phyloP scores from a whole-genome alignment of 2,113 vertebrate species.

The Charina bottae region DNA sequence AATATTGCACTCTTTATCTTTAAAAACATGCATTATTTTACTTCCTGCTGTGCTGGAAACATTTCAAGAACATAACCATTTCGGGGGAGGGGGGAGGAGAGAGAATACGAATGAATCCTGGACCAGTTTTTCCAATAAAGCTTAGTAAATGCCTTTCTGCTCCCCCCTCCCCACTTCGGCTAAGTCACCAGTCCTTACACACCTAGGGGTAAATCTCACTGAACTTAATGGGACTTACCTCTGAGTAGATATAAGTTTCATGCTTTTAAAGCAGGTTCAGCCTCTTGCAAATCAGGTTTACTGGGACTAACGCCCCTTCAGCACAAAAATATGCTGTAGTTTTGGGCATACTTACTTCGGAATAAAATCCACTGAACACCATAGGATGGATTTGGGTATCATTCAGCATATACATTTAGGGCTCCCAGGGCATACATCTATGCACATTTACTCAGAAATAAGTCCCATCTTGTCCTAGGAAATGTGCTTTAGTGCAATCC shows the following conservation, averaged over 20 bases:
- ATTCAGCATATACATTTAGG: neutral
- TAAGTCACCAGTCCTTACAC: neutral
- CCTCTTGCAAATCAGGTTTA: neutral
- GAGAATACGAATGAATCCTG: neutral
- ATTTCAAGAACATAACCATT: neutral
- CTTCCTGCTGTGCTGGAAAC: neutral
- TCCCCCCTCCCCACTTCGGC: no score
- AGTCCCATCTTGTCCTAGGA: neutral
- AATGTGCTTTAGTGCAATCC: neutral
- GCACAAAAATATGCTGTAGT: neutral
- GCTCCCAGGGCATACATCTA: neutral
- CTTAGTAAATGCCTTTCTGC: neutral
- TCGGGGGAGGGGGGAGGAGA: accelerated
- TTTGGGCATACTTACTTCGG: neutral
- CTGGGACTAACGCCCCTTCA: neutral
- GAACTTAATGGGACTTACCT: neutral
- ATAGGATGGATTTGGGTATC: neutral
- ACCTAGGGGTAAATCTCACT: neutral
- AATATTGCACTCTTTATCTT: neutral
- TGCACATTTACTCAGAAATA: neutral
- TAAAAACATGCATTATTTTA: neutral
- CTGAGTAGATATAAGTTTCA: neutral
- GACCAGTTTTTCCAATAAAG: neutral
- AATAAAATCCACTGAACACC: neutral
- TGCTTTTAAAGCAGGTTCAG: neutral